Conservation (phyloP, 2,113 vertebrate genomes). For the Eclectus roratus region DNA sequence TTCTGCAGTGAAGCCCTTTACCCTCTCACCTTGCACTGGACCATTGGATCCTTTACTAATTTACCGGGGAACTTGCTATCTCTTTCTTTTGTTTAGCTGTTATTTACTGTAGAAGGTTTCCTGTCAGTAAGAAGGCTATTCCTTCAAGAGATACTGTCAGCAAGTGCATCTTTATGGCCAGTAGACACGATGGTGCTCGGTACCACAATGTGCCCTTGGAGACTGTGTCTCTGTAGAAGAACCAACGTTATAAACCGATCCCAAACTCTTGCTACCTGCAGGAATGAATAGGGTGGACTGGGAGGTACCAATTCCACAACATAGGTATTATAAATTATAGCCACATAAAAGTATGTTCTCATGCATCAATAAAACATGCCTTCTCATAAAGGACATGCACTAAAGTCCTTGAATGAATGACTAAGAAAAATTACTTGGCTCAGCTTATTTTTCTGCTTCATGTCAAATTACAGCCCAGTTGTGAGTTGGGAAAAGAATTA, state of each 20-base stretch:
- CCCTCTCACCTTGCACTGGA: not conserved
- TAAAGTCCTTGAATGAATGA: not conserved
- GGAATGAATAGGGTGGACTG: not conserved
- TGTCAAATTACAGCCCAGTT: not conserved
- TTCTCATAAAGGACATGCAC: not conserved
- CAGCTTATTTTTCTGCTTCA: not conserved
- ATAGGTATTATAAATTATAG: not conserved
- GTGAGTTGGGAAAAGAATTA: conserved; percentile 33
- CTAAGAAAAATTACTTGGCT: not conserved
- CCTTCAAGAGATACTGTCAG: not conserved
- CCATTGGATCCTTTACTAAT: not conserved
- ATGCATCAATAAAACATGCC: not conserved
- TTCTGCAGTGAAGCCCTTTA: too few relatives aligned
- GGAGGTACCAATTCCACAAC: too few relatives aligned
- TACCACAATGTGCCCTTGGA: not conserved
- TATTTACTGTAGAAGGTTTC: not conserved
- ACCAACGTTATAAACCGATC: fast-evolving
- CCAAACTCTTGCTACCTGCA: fast-evolving
- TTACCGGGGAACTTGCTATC: not conserved
- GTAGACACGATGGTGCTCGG: not conserved
- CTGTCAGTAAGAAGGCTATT: not conserved
- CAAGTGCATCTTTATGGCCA: fast-evolving
- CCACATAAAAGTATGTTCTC: not conserved
- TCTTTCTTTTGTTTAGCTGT: not conserved
- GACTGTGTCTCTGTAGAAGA: not conserved